Conservation (phyloP, 1,140 invertebrate species). For the Archivesica marissinica region DNA sequence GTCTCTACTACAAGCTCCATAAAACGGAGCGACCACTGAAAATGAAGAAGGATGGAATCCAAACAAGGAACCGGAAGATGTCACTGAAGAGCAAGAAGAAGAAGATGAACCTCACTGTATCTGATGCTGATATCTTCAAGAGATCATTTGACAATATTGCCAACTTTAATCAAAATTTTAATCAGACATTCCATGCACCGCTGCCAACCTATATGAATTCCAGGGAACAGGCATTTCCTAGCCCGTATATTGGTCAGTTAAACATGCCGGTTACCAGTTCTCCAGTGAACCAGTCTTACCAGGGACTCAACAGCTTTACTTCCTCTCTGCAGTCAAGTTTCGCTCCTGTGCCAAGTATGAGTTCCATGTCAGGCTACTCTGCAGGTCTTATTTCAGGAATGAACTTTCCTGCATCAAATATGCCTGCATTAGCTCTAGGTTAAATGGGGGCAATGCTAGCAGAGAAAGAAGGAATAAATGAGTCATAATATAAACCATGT, state of each 20-base stretch:
- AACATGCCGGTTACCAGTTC: constrained; percentile 13
- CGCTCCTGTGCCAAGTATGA: constrained; percentile 41
- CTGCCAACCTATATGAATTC: constrained; percentile 76
- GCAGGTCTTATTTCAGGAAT: constrained; percentile 1
- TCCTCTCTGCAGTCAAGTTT: constrained; percentile 50
- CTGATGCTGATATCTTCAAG: constrained; percentile 79
- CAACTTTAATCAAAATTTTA: constrained; percentile 70
- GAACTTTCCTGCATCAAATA: constrained; percentile 49
- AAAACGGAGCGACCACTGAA: constrained; percentile 95
- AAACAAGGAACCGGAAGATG: constrained; percentile 96
- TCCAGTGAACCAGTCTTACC: constrained; percentile 16
- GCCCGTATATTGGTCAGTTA: constrained; percentile 12
- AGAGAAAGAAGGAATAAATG: too few relatives aligned
- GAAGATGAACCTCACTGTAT: constrained; percentile 73
- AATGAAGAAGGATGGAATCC: constrained; percentile 99
- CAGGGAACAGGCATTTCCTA: constrained; percentile 10
- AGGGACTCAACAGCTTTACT: constrained; percentile 29
- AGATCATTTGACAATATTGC: constrained; percentile 72
- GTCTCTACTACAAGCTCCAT: constrained; percentile 98
- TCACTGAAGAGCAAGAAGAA: constrained; percentile 82
- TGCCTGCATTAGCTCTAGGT: constrained; percentile 52
- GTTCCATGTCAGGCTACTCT: neutral
- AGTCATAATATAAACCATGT: neutral
- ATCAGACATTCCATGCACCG: constrained; percentile 74
- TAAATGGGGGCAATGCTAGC: too few relatives aligned